Evolutionary conservation across 2,797 vertebrate genomes (phyloP).

Genomic region (Eulemur coronatus): DNA sequence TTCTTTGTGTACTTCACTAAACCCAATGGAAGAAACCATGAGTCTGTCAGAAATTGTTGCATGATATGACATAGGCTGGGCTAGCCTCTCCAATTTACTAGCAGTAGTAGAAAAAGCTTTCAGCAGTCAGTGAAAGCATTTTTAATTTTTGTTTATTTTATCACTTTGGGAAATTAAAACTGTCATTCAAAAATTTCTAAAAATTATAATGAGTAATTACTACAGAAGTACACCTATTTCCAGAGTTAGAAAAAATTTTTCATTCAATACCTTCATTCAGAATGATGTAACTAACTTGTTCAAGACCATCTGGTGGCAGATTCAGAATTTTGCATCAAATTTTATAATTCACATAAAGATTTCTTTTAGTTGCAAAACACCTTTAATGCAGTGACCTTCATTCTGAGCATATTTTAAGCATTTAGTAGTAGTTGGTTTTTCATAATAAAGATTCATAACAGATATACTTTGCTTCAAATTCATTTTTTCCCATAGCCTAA

Average conservation of each 20-base stretch:
- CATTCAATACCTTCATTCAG: not conserved
- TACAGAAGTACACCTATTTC: not conserved
- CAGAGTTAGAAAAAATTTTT: not conserved
- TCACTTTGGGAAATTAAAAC: not conserved
- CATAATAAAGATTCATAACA: not conserved
- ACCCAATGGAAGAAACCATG: not conserved
- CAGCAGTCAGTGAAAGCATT: not conserved
- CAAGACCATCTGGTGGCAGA: not conserved
- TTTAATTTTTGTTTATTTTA: not conserved
- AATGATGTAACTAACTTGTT: not conserved
- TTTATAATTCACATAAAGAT: not conserved
- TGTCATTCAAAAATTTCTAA: not conserved
- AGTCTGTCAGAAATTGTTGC: not conserved
- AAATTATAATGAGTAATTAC: not conserved
- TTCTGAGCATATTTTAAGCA: not conserved
- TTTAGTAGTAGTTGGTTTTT: not conserved
- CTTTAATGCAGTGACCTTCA: not conserved
- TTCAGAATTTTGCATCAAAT: constrained; percentile 5
- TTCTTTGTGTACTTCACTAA: not conserved
- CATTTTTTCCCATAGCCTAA: not conserved
- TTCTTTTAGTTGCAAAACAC: not conserved
- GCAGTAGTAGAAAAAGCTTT: not conserved
- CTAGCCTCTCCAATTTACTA: not conserved
- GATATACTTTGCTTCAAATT: not conserved
- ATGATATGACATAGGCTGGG: not conserved